Conservation (phyloP, 2,888 invertebrate genomes). For the Aphodius sticticus region DNA sequence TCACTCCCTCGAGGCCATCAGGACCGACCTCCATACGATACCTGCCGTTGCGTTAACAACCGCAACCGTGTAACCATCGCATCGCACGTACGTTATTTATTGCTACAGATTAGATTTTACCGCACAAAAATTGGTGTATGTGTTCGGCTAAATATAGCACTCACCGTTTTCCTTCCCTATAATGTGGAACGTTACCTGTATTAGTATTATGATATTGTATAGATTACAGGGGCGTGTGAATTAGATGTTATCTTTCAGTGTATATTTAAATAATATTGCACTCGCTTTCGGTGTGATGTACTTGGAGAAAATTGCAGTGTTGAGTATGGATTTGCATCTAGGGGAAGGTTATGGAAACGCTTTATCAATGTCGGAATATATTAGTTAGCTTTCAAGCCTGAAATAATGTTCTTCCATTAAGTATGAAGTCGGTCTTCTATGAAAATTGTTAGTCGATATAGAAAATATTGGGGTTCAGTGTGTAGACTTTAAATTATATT, state of each 20-base stretch:
- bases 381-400: no score
- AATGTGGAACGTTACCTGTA: neutral
- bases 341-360: no score
- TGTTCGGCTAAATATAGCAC: neutral
- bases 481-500: no score
- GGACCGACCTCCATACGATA: neutral
- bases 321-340: neutral
- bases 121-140: neutral
- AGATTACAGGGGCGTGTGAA: neutral
- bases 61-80: neutral
- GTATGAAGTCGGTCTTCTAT: no score
- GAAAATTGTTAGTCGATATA: no score
- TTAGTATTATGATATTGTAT: neutral
- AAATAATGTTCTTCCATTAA: no score
- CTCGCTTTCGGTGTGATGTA: neutral
- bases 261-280: no score
- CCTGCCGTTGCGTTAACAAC: neutral
- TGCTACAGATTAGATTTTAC: neutral
- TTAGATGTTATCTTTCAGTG: no score
- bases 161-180: neutral
- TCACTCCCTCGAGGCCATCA: neutral
- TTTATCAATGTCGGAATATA: no score
- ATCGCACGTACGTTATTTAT: neutral
- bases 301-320: neutral
- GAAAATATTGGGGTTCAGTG: no score